phyloP scores from a whole-genome alignment of 2,113 vertebrate genomes.

The Amazona vittata region DNA sequence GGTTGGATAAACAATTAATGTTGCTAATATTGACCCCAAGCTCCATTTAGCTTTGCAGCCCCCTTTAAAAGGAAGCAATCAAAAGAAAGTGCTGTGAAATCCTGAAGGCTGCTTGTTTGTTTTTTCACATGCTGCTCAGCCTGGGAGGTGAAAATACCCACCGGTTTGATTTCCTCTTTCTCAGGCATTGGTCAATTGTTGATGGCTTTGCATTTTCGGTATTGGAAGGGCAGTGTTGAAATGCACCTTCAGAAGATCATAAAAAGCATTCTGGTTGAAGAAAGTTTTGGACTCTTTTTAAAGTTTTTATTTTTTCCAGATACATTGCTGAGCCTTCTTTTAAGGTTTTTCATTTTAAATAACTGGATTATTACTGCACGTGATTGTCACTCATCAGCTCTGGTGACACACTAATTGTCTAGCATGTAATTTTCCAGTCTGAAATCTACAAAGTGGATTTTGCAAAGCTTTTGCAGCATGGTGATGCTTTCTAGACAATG shows the following conservation, averaged over 20 bases:
- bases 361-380: not conserved
- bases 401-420: not conserved
- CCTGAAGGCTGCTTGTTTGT: constrained; percentile 36
- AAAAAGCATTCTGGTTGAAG: not conserved
- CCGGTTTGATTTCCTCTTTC: constrained; percentile 47
- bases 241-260: not conserved
- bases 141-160: constrained; percentile 23
- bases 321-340: not conserved
- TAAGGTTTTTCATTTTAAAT: not conserved
- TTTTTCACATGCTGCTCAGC: constrained; percentile 49
- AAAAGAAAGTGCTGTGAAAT: constrained; percentile 35
- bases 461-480: not conserved
- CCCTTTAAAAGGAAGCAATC: constrained; percentile 40
- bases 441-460: not conserved
- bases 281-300: not conserved
- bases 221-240: not conserved
- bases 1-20: constrained; percentile 2
- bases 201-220: constrained; percentile 14
- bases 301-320: not conserved
- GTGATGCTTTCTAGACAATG: not conserved
- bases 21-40: constrained; percentile 27
- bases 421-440: not conserved
- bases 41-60: not conserved
- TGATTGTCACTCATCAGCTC: not conserved
- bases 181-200: not conserved